A percentile compares a stretch with the other conserved stretches of the same genome.
Conservation (phyloP, 2,888 invertebrate species). For the Troides oblongomaculatus region DNA sequence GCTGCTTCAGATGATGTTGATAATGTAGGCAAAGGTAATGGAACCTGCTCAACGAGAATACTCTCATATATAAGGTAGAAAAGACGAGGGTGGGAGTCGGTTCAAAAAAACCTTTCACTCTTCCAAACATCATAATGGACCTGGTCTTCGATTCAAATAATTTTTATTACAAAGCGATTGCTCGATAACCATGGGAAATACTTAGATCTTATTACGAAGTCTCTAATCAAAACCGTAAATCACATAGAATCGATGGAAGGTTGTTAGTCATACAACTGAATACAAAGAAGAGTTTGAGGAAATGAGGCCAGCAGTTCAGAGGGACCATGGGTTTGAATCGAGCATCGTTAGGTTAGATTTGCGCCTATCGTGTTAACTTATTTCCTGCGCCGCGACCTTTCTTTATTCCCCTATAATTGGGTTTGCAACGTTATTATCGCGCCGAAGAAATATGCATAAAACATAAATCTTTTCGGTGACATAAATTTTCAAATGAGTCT, state of each 20-base stretch:
- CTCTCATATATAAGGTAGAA: too few relatives aligned
- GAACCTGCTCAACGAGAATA: too few relatives aligned
- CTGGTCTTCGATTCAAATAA: neutral
- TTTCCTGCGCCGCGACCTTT: constrained; percentile 25
- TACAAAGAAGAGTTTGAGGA: constrained; percentile 28
- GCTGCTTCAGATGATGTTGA: too few relatives aligned
- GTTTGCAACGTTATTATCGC: constrained; percentile 21
- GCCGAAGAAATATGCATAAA: neutral
- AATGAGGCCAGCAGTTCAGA: constrained; percentile 37
- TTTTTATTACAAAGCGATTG: neutral
- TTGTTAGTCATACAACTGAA: constrained; percentile 12
- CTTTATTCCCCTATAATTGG: constrained; percentile 25
- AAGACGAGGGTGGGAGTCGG: too few relatives aligned
- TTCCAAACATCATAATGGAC: too few relatives aligned
- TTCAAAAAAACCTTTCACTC: too few relatives aligned
- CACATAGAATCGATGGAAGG: constrained; percentile 2
- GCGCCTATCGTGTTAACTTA: constrained; percentile 25
- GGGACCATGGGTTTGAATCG: constrained; percentile 26
- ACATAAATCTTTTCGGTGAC: neutral
- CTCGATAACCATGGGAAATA: neutral
- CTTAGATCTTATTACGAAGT: neutral
- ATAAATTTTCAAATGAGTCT: neutral
- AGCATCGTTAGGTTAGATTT: constrained; percentile 33
- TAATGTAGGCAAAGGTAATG: too few relatives aligned
- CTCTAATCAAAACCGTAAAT: constrained; percentile 13